phyloP scores from a whole-genome alignment of 1,140 invertebrate species.

The Alviniconcha marisindica region DNA sequence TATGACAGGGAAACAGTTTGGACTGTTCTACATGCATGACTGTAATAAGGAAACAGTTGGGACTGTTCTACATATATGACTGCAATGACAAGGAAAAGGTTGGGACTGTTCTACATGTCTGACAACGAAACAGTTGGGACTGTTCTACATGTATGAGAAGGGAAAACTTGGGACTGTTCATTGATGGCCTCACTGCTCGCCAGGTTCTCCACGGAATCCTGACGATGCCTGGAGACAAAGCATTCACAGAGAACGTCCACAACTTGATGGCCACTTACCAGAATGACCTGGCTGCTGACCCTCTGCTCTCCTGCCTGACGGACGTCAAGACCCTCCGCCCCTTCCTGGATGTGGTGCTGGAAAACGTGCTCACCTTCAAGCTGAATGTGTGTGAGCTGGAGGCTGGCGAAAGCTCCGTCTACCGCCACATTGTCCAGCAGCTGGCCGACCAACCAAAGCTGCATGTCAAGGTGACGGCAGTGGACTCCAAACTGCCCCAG shows the following conservation, averaged over 20 bases:
- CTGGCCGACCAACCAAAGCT: constrained; percentile 74
- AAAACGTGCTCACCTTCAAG: constrained; percentile 86
- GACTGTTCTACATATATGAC: too few relatives aligned
- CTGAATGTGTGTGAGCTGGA: constrained; percentile 87
- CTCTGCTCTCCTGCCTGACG: constrained; percentile 54
- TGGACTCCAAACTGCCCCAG: constrained; percentile 61
- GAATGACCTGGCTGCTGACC: constrained; percentile 55
- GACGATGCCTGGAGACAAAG: constrained; percentile 24
- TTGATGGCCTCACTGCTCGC: constrained; percentile 43
- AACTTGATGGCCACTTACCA: constrained; percentile 42
- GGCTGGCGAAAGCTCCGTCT: constrained; percentile 61
- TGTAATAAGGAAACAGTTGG: too few relatives aligned
- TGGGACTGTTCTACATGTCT: too few relatives aligned
- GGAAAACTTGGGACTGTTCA: too few relatives aligned
- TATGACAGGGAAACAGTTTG: too few relatives aligned
- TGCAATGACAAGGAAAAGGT: too few relatives aligned
- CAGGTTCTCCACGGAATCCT: constrained; percentile 54
- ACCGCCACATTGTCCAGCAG: constrained; percentile 59
- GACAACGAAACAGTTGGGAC: too few relatives aligned
- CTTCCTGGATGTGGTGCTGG: constrained; percentile 82
- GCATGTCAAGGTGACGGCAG: constrained; percentile 74
- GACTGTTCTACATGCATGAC: too few relatives aligned
- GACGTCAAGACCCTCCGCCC: constrained; percentile 59
- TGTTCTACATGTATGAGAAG: too few relatives aligned
- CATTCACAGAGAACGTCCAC: constrained; percentile 44